A percentile compares a stretch with the other conserved stretches of the same genome.
Conservation (phyloP, 2,797 vertebrate species). For the Rhincodon typus region DNA sequence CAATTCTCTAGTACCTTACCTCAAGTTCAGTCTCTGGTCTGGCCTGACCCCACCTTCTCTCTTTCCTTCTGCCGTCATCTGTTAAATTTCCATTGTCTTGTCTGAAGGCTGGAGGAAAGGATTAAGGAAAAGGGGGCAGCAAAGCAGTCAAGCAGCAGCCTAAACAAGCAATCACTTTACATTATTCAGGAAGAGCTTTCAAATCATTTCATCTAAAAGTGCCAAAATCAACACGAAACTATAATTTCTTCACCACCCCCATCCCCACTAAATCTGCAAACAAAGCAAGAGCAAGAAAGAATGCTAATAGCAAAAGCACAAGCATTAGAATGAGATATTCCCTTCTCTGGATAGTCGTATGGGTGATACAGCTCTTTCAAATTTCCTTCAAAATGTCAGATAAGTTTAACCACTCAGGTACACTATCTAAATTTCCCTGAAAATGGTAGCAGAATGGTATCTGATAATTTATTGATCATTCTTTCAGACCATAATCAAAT, state of each 20-base stretch:
- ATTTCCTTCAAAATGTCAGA: background rate
- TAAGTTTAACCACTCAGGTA: background rate
- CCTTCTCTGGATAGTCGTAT: background rate
- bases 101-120: conserved; percentile 26
- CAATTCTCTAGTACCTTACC: background rate
- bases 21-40: background rate
- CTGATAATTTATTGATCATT: too few relatives aligned
- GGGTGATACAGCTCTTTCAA: background rate
- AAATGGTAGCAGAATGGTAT: background rate
- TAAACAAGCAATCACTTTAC: background rate
- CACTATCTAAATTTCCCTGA: background rate
- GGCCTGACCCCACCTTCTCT: background rate
- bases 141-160: background rate
- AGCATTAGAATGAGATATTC: background rate
- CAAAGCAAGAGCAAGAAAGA: background rate
- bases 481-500: background rate
- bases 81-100: conserved; percentile 10
- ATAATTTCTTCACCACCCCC: background rate
- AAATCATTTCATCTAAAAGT: background rate
- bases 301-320: background rate
- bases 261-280: background rate
- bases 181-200: conserved; percentile 19
- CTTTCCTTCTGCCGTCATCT: conserved; percentile 13
- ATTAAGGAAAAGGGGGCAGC: background rate
- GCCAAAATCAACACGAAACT: conserved; percentile 10